Base-by-base conservation (phyloP, 2,888 invertebrate species). In the Aporophyla lueneburgensis region DNA sequence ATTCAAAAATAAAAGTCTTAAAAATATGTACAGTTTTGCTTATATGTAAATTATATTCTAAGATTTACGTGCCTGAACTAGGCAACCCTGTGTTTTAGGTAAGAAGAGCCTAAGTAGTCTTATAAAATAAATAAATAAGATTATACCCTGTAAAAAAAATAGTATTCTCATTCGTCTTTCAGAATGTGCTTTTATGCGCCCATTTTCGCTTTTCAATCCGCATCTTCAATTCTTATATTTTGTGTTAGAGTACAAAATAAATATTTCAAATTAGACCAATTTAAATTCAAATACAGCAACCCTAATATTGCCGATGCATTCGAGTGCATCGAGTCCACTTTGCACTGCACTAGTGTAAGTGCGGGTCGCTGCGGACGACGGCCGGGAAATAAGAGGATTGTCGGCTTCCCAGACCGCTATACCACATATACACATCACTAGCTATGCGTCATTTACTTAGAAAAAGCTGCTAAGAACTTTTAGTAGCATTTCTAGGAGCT, bases 291-390 rank as follows among this genome's bases (percentile, higher is more conserved):
- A 73, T 1, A 54, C 16, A 76, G 83, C 86, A 90, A n/a, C 87
- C 90, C 90, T 88, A 88, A 79, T 85, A 83, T 67, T 73, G 61
- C 73, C 75, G 82, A 88, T 88, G 88, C 88, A 91, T 86, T 89
- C 88, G 83, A 91, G 89, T 90, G 89, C 89, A 92, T 89, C 85
- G 83, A 78, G 86, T 89, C 89, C 89, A 90, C 89, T 91, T 88
- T 86, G 89, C 87, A 81, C 84, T 71, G 85, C 78, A 79, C 68
- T 81, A 86, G 83, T 83, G 83, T 87, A 85, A 90, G 89, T 87
- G 89, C 84, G 84, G 88, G 86, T 86, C 82, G 81, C 89, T 91
- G 92, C 84, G 86, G 83, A 85, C 87, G 92, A 92, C 90, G 82
- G 86, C 74, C 40, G 84, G 81, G 84, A 86, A 88, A 87, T 90